Conservation (phyloP, 2,113 vertebrate genomes). For the Bettongia penicillata region DNA sequence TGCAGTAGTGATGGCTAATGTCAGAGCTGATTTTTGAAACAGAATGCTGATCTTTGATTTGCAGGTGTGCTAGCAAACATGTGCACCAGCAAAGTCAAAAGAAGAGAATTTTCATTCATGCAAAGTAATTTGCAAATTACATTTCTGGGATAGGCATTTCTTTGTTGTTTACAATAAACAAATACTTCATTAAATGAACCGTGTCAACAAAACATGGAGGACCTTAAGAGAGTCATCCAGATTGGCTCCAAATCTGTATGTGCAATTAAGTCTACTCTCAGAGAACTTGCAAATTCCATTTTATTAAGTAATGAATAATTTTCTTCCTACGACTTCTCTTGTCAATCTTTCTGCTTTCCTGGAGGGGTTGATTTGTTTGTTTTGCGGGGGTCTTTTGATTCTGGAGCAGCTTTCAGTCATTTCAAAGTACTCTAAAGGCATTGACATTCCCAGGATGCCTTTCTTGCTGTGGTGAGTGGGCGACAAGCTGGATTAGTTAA, state of each 20-base stretch:
- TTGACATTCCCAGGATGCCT: background rate
- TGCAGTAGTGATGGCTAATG: slow-evolving; percentile 38
- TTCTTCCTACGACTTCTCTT: background rate
- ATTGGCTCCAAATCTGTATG: slow-evolving; percentile 30
- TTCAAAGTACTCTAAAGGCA: background rate
- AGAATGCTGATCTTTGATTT: slow-evolving; percentile 42
- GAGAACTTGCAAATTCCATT: slow-evolving; percentile 29
- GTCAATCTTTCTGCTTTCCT: background rate
- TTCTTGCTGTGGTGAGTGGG: background rate
- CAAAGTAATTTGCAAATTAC: slow-evolving; percentile 37
- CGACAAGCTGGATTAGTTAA: background rate
- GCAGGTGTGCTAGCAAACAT: background rate
- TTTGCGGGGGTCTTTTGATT: background rate
- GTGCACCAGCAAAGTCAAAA: slow-evolving; percentile 27
- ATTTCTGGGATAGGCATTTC: slow-evolving; percentile 30
- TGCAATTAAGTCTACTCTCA: slow-evolving; percentile 24
- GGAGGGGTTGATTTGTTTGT: slow-evolving; percentile 7
- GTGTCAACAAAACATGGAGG: background rate
- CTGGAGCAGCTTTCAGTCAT: background rate
- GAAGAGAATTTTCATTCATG: slow-evolving; percentile 27
- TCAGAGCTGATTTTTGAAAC: slow-evolving; percentile 38
- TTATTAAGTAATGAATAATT: slow-evolving; percentile 51
- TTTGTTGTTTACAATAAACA: slow-evolving; percentile 38
- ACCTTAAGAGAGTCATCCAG: slow-evolving; percentile 28
- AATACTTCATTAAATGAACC: slow-evolving; percentile 22